Evolutionary conservation across 1,140 invertebrate genomes (phyloP).

Genomic region (Dendrolimus punctatus): DNA sequence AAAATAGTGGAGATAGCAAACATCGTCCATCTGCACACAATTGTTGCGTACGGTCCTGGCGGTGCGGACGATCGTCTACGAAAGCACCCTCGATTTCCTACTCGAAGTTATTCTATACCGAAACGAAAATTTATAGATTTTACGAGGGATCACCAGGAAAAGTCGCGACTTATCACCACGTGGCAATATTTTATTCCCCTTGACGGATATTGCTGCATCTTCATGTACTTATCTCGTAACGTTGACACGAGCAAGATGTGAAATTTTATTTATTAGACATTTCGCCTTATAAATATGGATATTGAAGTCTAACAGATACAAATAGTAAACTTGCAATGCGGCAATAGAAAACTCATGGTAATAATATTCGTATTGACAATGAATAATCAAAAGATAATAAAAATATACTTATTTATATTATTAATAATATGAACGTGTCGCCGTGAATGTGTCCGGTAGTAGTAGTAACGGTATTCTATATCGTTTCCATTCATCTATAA

Average conservation of each 20-base stretch:
- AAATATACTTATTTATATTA: too few species aligned
- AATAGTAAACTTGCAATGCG: too few species aligned
- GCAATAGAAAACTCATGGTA: too few species aligned
- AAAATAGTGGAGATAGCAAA: conserved; percentile 70
- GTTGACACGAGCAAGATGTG: conserved; percentile 3
- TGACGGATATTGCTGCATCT: conserved; percentile 61
- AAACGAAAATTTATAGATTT: conserved; percentile 60
- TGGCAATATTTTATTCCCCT: conserved; percentile 62
- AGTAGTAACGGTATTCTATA: too few species aligned
- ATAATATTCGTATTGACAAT: too few species aligned
- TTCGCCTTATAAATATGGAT: too few species aligned
- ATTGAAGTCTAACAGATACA: too few species aligned
- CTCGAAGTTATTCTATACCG: conserved; percentile 32
- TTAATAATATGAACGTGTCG: too few species aligned
- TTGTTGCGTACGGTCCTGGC: conserved; percentile 36
- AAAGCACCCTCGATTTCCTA: conserved; percentile 50
- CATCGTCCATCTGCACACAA: conserved; percentile 69
- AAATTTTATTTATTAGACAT: too few species aligned
- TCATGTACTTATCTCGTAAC: conserved; percentile 37
- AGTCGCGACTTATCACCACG: conserved; percentile 52
- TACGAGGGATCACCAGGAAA: conserved; percentile 64
- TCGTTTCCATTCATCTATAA: too few species aligned
- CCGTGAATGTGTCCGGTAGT: too few species aligned
- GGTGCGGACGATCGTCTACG: conserved; percentile 22
- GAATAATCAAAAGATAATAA: too few species aligned